Percentiles rank a stretch among this genome's conserved stretches.
These are phyloP conservation scores for Pasiphila rectangulata DNA, from an alignment of 2,888 invertebrate genomes.

Conservation along the genomic window DNA sequence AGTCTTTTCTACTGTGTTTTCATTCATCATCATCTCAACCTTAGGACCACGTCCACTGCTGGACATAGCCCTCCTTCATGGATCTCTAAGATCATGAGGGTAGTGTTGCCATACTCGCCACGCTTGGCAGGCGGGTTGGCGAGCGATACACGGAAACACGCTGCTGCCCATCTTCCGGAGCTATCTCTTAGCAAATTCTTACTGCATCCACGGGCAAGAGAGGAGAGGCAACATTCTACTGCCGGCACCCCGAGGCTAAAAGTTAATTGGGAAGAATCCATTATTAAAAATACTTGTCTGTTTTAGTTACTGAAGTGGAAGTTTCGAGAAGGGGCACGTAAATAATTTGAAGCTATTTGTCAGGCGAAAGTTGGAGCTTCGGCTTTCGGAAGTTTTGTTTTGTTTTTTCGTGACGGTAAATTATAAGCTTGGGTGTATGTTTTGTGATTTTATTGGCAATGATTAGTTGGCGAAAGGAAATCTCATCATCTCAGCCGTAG, in stretches of 20 bases:
- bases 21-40: not conserved
- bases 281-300: slow-evolving; percentile 31
- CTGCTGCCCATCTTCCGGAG: too few relatives aligned
- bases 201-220: too few relatives aligned
- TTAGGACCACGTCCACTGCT: too few relatives aligned
- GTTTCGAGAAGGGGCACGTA: slow-evolving; percentile 26
- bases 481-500: too few relatives aligned
- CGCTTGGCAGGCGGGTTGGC: too few relatives aligned
- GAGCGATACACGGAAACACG: too few relatives aligned
- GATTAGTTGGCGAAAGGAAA: not conserved
- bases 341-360: slow-evolving; percentile 33
- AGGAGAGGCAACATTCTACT: too few relatives aligned
- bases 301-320: slow-evolving; percentile 21
- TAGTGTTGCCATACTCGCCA: too few relatives aligned
- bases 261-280: slow-evolving; percentile 29
- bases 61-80: too few relatives aligned
- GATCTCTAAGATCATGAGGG: too few relatives aligned
- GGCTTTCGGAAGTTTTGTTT: slow-evolving; percentile 18
- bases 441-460: not conserved
- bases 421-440: slow-evolving; percentile 1
- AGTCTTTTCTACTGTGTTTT: not conserved
- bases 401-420: slow-evolving; percentile 8
- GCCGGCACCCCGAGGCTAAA: too few relatives aligned
- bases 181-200: too few relatives aligned
- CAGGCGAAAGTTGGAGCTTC: slow-evolving; percentile 23